Conservation (phyloP, 92 coral and sea anemone genomes). For the Zoanthus solanderi region DNA sequence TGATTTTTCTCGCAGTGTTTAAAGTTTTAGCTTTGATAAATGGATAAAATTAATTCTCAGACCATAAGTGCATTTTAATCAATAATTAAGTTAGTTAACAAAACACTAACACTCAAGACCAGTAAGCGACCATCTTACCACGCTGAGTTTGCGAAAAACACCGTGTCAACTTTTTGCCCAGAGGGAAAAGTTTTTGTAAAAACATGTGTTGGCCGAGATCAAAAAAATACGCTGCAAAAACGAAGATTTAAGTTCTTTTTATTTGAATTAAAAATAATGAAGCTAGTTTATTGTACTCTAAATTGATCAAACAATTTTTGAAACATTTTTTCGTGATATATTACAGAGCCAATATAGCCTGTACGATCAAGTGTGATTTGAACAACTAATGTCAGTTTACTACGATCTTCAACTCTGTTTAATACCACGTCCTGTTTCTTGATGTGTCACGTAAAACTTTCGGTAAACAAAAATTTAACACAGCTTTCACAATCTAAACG, state of each 20-base stretch:
- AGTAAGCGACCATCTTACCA: not conserved
- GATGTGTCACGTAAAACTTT: not conserved
- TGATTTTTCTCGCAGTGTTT: not conserved
- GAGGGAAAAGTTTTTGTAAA: not conserved
- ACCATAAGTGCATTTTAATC: not conserved
- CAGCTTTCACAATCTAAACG: not conserved
- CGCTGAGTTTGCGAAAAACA: not conserved
- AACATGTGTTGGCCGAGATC: constrained; percentile 7
- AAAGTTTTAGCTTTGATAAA: too few species aligned
- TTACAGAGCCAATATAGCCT: not conserved
- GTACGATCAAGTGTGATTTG: not conserved
- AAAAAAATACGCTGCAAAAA: not conserved
- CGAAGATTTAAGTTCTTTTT: not conserved
- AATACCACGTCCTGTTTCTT: not conserved
- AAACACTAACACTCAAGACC: not conserved
- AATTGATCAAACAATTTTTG: not conserved
- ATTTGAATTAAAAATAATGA: not conserved
- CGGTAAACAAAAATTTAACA: not conserved
- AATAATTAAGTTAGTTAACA: not conserved
- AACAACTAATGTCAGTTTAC: too few species aligned
- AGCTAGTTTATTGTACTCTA: not conserved
- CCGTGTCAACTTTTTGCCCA: not conserved
- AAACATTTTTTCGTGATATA: not conserved
- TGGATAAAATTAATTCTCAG: not conserved
- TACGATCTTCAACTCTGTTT: not conserved